These are phyloP conservation scores for Epinotia demarniana DNA, from an alignment of 2,888 invertebrate genomes.

Conservation along the genomic window DNA sequence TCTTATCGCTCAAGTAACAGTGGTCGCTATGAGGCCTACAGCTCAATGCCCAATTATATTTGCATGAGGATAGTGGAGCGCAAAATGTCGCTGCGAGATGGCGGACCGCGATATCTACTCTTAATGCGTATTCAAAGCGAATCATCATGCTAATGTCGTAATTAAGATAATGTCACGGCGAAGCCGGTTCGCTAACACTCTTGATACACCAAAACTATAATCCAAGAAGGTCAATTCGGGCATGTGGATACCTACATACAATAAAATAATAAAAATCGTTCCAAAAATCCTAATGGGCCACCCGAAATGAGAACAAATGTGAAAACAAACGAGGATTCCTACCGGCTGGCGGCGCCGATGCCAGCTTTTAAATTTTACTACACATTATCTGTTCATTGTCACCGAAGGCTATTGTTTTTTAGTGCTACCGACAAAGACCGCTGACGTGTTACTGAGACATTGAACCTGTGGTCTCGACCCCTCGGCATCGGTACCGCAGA, in stretches of 20 bases:
- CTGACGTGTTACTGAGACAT: conserved; percentile 66
- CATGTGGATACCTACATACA: conserved; percentile 10
- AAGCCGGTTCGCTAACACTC: conserved; percentile 59
- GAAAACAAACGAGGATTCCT: conserved; percentile 49
- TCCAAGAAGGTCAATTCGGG: conserved; percentile 49
- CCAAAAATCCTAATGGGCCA: conserved; percentile 41
- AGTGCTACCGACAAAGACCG: conserved; percentile 65
- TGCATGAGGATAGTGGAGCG: conserved; percentile 56
- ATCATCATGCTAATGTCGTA: conserved; percentile 73
- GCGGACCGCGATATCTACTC: conserved; percentile 49
- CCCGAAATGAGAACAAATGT: conserved; percentile 50
- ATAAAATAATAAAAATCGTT: conserved; percentile 18
- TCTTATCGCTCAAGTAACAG: not conserved
- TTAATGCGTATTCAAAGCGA: conserved; percentile 64
- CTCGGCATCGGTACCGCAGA: conserved; percentile 59
- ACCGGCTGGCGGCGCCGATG: conserved; percentile 45
- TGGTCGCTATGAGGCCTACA: not conserved
- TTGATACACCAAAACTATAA: conserved; percentile 47
- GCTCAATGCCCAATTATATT: conserved; percentile 45
- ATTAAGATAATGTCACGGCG: conserved; percentile 67
- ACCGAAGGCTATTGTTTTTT: conserved; percentile 71
- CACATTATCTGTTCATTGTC: conserved; percentile 67
- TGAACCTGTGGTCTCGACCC: conserved; percentile 75
- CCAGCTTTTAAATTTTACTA: conserved; percentile 62
- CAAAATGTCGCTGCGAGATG: conserved; percentile 52